Evolutionary conservation across 2,113 vertebrate species (phyloP), one percentile per base, ranked within the genome.

Genomic region (Mirounga angustirostris): DNA sequence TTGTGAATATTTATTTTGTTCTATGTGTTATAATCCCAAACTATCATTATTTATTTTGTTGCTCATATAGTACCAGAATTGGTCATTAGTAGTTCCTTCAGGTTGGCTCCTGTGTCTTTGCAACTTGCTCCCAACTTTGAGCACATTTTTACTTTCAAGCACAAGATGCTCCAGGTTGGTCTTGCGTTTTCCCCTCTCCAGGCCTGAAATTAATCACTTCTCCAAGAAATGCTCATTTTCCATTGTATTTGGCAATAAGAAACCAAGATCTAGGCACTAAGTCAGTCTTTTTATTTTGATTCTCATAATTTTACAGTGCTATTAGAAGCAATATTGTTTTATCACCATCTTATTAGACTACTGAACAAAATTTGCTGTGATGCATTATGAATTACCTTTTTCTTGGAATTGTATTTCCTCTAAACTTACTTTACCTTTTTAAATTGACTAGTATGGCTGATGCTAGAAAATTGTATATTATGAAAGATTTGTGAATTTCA

Each of bases 371-470:
- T 89, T 92, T 26, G 69, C 22, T 87, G 3, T 69, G 19, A 56
- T 83, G 6, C 0, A 19, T 95, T 88, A 71, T 85, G 18, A 33
- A 65, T 87, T 88, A 58, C 11, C 26, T 96, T 84, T 92, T 78
- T 84, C 63, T 94, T 91, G 58, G 28, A 91, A 81, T 81, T 82
- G 22, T n/a, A n/a, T 88, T 91, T 97, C 30, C 21, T 73, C n/a
- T 84, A 81, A 98, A 63, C 30, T 89, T 97, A 87, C 12, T 96
- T 92, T 40, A 84, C 92, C 28, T 95, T 90, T 88, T 84, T n/a
- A 92, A 94, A 79, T 90, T 94, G 69, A 24, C 30, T 81, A 46
- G n/a, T 89, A 63, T 93, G 86, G 16, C 59, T 95, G 16, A 28
- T 94, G 43, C 7, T 95, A 95, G 28, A 58, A 94, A 94, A 90